Evolutionary conservation across 2,113 vertebrate species (phyloP), one percentile per base, ranked within the genome.

Genomic region (Callaeas wilsoni): DNA sequence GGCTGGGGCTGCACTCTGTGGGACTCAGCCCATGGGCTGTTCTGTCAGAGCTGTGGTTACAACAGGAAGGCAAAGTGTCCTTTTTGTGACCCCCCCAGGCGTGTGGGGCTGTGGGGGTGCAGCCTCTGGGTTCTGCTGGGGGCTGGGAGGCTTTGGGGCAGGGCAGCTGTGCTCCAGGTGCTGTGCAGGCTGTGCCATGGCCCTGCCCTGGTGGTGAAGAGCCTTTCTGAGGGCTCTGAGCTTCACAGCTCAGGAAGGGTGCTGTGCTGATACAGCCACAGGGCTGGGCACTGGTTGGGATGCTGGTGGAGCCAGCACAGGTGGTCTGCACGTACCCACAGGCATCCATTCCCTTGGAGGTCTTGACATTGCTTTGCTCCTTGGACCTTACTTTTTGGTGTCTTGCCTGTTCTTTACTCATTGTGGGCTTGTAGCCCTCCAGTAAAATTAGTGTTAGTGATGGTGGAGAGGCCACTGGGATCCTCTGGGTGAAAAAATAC

Each of bases 141-240:
- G 35, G 3, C 22, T 64, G 44, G 13, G 27, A 18, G 30, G 18
- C 2, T 64, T 60, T 70, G 20, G 5, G n/a, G 23, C 23, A 39
- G 26, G 8, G 7, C 27, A 46, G 52, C 53, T 1, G 0, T 0
- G 2, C 62, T 17, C 11, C 19, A 37, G 55, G 55, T 7, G 56
- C 67, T 5, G 1, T 7, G 3, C 3, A 10, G 46, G 32, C n/a
- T 17, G 26, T 70, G 22, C 26, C 33, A 5, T 4, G 35, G 30
- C 44, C 16, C 35, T 26, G 33, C 15, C 5, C 15, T 13, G 7
- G 11, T 4, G 55, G 49, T 46, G 12, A 33, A 0, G 7, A 25
- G 26, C 18, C 33, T 49, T 60, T 42, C 5, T 46, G 49, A 26
- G 64, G 55, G 49, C 16, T 39, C 30, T 62, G 62, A 35, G 49